Base-by-base conservation (phyloP, 2,888 invertebrate species). In the Macaria notata region DNA sequence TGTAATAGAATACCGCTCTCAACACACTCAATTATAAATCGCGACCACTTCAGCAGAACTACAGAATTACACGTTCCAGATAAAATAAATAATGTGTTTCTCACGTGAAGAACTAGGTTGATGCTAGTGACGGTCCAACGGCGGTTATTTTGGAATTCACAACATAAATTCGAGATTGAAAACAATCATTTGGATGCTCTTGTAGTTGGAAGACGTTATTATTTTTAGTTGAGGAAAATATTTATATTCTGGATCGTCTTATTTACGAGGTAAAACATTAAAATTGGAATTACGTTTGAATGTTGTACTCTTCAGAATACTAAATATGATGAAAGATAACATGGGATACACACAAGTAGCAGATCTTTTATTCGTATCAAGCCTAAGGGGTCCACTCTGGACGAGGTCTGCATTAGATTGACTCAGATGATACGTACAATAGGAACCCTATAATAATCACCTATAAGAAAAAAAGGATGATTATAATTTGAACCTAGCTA, bases 41-140 rank as follows among this genome's bases (percentile, higher is more conserved):
- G 59, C 31, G 8, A 30, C 41, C 53, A 53, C 51, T 71, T 66
- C 65, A 58, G 62, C 38, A 57, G 66, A 66, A 63, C 61, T 68
- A 63, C 38, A 57, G 66, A 66, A 63, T 62, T 68, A 63, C 61
- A 69, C 58, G 69, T 66, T 68, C 65, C 62, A 70, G 56, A 71
- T 69, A 64, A 62, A 63, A 65, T 67, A 69, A 70, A 73, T 68
- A 58, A 70, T 67, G 61, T 62, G 59, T 66, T 67, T 69, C 50
- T 59, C 58, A 61, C 65, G 67, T 65, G 60, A 53, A 62, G 64
- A 65, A 62, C 64, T 68, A 60, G 69, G 71, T 69, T 69, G 72
- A 71, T 68, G 70, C 45, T 66, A 68, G 64, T 63, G 69, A 66
- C 65, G 65, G 56, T 49, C 54, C 36, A 19, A 29, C 52, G 19